Evolutionary conservation across 2,113 vertebrate species (phyloP).

Genomic region (Myotis brandtii): DNA sequence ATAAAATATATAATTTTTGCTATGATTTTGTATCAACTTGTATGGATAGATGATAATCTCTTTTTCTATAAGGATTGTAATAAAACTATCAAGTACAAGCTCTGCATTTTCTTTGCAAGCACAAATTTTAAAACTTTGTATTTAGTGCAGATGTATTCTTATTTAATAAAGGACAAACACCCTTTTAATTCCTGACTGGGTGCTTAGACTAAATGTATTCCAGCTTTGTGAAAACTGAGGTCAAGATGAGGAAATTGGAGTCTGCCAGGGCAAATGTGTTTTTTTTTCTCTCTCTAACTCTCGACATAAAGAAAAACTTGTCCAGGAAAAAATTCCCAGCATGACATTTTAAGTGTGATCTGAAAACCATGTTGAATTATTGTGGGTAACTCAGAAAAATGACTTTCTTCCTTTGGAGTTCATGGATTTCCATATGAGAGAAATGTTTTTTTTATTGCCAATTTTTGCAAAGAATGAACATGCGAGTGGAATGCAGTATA

Average conservation of each 20-base stretch:
- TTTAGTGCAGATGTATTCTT: background rate
- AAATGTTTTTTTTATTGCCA: background rate
- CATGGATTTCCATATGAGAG: background rate
- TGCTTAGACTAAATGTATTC: background rate
- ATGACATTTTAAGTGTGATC: background rate
- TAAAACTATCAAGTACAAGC: background rate
- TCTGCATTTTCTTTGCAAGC: conserved; percentile 52
- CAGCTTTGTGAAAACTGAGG: background rate
- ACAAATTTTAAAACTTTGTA: background rate
- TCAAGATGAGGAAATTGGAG: background rate
- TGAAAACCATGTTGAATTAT: background rate
- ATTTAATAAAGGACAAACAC: background rate
- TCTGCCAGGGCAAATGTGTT: background rate
- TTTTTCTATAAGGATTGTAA: conserved; percentile 9
- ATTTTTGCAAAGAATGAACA: conserved; percentile 42
- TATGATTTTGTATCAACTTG: background rate
- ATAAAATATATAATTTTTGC: background rate
- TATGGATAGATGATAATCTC: background rate
- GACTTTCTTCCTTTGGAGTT: background rate
- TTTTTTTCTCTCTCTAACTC: background rate
- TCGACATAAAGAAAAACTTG: background rate
- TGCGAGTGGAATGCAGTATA: background rate
- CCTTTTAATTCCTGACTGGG: background rate
- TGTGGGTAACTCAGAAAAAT: background rate
- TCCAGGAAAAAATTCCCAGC: background rate